These are phyloP conservation scores for Dryadula phaetusa DNA, from an alignment of 2,888 invertebrate species.

Conservation along the genomic window DNA sequence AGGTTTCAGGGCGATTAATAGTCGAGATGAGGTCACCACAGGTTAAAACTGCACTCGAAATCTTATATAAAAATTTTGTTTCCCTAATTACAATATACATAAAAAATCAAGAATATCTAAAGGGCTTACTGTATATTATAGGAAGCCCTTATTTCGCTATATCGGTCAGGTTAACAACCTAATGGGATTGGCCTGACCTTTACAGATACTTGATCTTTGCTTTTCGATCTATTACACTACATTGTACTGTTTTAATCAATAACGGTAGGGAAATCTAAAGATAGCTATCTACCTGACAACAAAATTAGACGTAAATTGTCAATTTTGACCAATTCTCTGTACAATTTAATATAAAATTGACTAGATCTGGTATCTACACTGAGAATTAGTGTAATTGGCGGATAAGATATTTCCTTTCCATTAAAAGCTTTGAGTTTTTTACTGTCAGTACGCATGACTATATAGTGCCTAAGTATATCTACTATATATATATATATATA, in stretches of 20 bases:
- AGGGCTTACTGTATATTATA: neutral
- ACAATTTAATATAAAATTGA: neutral
- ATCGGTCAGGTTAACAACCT: conserved; percentile 18
- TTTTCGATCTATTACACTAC: conserved; percentile 16
- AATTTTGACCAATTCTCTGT: neutral
- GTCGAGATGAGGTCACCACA: too few species aligned
- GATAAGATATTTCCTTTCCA: neutral
- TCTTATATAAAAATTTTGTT: neutral
- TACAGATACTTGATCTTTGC: conserved; percentile 21
- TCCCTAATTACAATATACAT: neutral
- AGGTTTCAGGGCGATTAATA: too few species aligned
- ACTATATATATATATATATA: too few species aligned
- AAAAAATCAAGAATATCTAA: neutral
- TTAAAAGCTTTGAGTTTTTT: neutral
- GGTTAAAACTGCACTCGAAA: too few species aligned
- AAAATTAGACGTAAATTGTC: neutral
- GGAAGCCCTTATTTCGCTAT: neutral
- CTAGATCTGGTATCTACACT: neutral
- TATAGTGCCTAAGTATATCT: neutral
- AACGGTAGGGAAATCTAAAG: neutral
- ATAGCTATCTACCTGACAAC: neutral
- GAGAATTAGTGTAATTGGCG: neutral
- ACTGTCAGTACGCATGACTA: too few species aligned
- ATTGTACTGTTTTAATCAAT: conserved; percentile 14
- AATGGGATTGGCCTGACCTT: conserved; percentile 22